Conservation (phyloP, 2,113 vertebrate genomes). For the Dasyurus viverrinus region DNA sequence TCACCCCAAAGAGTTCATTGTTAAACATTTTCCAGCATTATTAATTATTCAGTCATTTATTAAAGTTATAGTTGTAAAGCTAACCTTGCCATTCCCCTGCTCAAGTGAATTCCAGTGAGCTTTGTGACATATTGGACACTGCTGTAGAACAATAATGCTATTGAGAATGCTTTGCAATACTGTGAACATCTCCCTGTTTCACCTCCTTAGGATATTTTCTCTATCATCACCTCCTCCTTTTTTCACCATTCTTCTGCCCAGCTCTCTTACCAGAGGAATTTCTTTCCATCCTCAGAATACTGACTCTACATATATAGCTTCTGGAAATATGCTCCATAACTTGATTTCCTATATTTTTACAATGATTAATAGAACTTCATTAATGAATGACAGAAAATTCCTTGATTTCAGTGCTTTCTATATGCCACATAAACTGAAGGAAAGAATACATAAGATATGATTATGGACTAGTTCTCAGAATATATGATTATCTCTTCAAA, state of each 20-base stretch:
- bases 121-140: neutral
- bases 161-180: neutral
- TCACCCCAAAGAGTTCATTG: too few species aligned
- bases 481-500: conserved; percentile 47
- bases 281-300: neutral
- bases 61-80: neutral
- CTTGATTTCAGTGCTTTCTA: neutral
- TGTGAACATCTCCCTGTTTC: neutral
- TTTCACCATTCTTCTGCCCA: neutral
- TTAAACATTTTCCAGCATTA: neutral
- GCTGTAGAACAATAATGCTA: neutral
- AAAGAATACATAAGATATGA: neutral
- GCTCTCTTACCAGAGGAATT: neutral
- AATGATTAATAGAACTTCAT: neutral
- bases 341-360: neutral
- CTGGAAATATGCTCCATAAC: neutral
- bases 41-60: neutral
- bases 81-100: neutral
- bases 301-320: neutral
- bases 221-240: neutral
- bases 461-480: conserved; percentile 4
- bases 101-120: neutral
- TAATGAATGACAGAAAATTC: neutral
- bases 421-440: neutral
- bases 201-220: neutral